A percentile compares a stretch with the other conserved stretches of the same genome.
These are phyloP conservation scores for Steinernema feltiae DNA, from an alignment of 1,140 invertebrate genomes.

Conservation along the genomic window DNA sequence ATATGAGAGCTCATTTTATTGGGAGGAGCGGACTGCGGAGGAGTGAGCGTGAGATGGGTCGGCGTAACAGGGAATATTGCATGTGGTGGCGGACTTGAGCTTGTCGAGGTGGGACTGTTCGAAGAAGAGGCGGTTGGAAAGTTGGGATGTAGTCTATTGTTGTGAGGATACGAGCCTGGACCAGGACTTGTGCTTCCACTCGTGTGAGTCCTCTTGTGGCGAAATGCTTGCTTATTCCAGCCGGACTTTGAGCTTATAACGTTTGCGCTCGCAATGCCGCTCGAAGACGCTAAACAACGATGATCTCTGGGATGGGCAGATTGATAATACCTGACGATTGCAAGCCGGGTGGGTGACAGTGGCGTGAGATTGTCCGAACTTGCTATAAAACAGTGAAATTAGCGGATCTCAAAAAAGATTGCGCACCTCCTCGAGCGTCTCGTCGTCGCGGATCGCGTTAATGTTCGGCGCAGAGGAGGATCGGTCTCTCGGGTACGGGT, in stretches of 20 bases:
- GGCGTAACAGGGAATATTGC: conserved; percentile 18
- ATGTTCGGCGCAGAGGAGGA: conserved; percentile 43
- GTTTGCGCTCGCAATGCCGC: background rate
- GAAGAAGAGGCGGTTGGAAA: conserved; percentile 24
- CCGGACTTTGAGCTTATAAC: background rate
- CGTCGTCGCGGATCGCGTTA: conserved; percentile 39
- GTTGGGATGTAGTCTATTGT: conserved; percentile 14
- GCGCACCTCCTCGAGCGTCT: conserved; percentile 23
- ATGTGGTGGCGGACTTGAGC: conserved; percentile 21
- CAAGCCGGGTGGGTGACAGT: background rate
- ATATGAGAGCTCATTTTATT: conserved; percentile 42
- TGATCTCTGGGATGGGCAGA: background rate
- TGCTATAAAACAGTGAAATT: background rate
- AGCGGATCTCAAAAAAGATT: conserved; percentile 9
- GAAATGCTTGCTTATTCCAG: background rate
- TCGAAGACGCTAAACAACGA: background rate
- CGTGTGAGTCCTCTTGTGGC: background rate
- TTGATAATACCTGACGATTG: background rate
- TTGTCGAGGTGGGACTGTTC: conserved; percentile 13
- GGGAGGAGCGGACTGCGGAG: conserved; percentile 54
- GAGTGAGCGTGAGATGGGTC: conserved; percentile 33
- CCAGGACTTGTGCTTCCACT: conserved; percentile 1
- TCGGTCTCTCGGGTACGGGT: conserved; percentile 37
- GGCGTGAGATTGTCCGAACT: background rate
- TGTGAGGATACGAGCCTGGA: conserved; percentile 23